Evolutionary conservation across 2,888 invertebrate genomes (phyloP).

Genomic region (Gymnosoma rotundatum): DNA sequence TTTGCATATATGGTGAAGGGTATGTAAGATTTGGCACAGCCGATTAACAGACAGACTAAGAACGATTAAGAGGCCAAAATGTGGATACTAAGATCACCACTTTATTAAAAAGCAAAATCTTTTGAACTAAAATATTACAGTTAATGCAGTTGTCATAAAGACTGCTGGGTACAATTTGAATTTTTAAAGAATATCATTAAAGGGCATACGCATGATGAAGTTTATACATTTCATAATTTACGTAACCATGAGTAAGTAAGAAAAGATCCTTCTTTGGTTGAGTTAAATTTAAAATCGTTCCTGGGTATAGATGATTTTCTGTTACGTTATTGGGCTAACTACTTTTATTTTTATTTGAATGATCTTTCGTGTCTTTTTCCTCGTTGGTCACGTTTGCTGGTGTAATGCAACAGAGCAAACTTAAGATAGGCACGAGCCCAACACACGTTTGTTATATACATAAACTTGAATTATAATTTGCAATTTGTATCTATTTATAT

Average conservation of each 20-base stretch:
- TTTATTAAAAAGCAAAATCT: too few relatives aligned
- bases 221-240: not conserved
- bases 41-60: too few relatives aligned
- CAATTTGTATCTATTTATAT: constrained; percentile 36
- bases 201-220: not conserved
- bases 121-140: too few relatives aligned
- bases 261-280: not conserved
- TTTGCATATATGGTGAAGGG: too few relatives aligned
- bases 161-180: not conserved
- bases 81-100: too few relatives aligned
- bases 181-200: not conserved
- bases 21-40: too few relatives aligned
- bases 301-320: constrained; percentile 4
- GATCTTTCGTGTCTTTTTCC: not conserved
- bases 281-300: not conserved
- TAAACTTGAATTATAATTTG: constrained; percentile 33
- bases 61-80: too few relatives aligned
- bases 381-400: constrained; percentile 33
- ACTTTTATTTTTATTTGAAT: too few relatives aligned
- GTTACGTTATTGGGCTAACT: constrained; percentile 16
- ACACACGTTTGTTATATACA: constrained; percentile 75
- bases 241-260: not conserved
- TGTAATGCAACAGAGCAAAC: constrained; percentile 30
- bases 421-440: constrained; percentile 78
- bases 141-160: not conserved